A percentile compares a stretch with the other conserved stretches of the same genome.
Conservation (phyloP, 2,113 vertebrate species). For the Oryzias melastigma region DNA sequence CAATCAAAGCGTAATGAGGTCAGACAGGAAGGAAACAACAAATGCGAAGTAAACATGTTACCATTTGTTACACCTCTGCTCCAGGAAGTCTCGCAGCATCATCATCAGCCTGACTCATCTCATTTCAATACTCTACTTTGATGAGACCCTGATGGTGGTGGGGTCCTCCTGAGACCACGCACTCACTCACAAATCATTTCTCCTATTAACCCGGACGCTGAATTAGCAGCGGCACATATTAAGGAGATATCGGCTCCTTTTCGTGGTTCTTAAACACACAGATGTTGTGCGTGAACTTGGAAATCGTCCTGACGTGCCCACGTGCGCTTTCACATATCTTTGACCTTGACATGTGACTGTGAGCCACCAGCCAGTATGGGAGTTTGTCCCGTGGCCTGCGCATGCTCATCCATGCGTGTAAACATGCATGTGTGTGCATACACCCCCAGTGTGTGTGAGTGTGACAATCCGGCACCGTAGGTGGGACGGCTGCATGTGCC, state of each 20-base stretch:
- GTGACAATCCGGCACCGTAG: conserved; percentile 34
- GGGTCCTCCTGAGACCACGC: conserved; percentile 30
- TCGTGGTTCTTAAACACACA: neutral
- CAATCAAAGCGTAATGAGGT: conserved; percentile 20
- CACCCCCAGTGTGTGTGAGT: conserved; percentile 5
- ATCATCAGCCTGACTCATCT: conserved; percentile 65
- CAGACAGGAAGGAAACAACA: conserved; percentile 13
- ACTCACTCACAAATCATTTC: conserved; percentile 6
- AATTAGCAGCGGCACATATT: conserved; percentile 31
- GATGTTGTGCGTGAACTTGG: conserved; percentile 17
- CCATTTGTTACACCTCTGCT: conserved; percentile 40
- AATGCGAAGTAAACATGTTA: conserved; percentile 42
- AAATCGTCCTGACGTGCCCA: conserved; percentile 27
- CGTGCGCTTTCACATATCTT: conserved; percentile 30
- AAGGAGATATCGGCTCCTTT: conserved; percentile 8
- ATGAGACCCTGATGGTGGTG: conserved; percentile 49
- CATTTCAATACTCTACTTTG: conserved; percentile 67
- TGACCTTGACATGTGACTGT: conserved; percentile 44
- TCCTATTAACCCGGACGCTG: conserved; percentile 12
- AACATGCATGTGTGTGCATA: conserved; percentile 1
- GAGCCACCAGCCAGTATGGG: conserved; percentile 37
- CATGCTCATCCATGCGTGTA: conserved; percentile 29
- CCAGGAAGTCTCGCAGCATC: conserved; percentile 54
- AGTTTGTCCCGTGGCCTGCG: conserved; percentile 21
- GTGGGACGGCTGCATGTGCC: conserved; percentile 51